Base-by-base conservation (phyloP, 1,140 invertebrate species). In the Papilio machaon region DNA sequence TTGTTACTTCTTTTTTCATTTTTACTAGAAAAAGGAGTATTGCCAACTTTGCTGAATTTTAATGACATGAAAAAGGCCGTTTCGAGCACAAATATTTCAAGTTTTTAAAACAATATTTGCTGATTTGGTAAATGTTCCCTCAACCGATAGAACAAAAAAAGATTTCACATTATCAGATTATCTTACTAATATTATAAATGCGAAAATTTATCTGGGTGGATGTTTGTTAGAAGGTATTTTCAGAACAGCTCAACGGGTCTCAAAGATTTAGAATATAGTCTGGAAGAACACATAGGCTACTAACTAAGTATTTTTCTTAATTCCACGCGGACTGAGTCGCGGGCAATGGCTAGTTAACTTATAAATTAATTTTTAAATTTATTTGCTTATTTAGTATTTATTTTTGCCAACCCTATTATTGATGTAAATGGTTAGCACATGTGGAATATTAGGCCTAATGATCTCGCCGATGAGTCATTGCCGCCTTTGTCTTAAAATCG, bases 361-460 rank as follows among this genome's bases (percentile, higher is more conserved):
- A 2, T n/a, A 9, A n/a, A 60, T 9, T 19, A 8, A 8, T 58
- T 5, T 58, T 58, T 58, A 19, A 58, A 19, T 60, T 60, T 19
- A 19, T 64, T 64, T 35, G 19, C 11, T 7, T 64, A 30, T 30
- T 35, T 35, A 67, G 4, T 13, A 35, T 15, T 38, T 73, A 9
- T 73, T 73, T 70, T 75, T 52, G 43, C 46, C 47, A 75, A 52
- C 73, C 73, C 73, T 75, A 75, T 4, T 19, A 1, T 75, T 23
- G 6, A 15, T 47, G 47, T 23, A 75, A 46, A 47, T 23, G 19
- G 19, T 46, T 75, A 75, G 47, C 83, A 85, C 85, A 83, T 87
- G 88, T 86, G 81, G 86, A 85, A 88, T 90, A 90, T 91, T 89
- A 89, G 90, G 86, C 84, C 85, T 87, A 88, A 88, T 89, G 91